A percentile compares a stretch with the other conserved stretches of the same genome.
These are phyloP conservation scores for Diorhabda carinulata DNA, from an alignment of 1,140 invertebrate genomes.

Conservation along the genomic window DNA sequence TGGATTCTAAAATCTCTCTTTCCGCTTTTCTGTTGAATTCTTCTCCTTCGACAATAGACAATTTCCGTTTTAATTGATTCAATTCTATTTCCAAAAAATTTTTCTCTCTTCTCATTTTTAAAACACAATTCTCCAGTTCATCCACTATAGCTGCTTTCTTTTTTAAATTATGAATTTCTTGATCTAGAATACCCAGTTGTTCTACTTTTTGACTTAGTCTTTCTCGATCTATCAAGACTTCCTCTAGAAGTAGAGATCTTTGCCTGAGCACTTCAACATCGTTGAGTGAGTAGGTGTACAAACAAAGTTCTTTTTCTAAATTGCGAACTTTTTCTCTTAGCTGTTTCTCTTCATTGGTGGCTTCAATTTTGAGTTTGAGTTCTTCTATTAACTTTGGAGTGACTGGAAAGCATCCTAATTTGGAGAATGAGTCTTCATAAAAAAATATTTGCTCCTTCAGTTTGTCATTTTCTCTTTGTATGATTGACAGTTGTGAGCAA, in stretches of 20 bases:
- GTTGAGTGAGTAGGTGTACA: conserved; percentile 31
- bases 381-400: conserved; percentile 2
- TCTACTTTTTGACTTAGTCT: conserved; percentile 30
- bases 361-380: conserved; percentile 24
- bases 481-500: conserved; percentile 33
- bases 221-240: conserved; percentile 28
- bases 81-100: conserved; percentile 34
- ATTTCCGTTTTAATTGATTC: conserved; percentile 30
- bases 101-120: conserved; percentile 27
- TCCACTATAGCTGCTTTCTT: conserved; percentile 23
- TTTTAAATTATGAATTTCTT: conserved; percentile 15
- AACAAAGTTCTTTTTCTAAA: conserved; percentile 30
- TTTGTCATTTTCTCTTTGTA: conserved; percentile 35
- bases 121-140: conserved; percentile 29
- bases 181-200: conserved; percentile 23
- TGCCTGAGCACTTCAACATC: conserved; percentile 32
- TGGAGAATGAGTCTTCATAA: conserved; percentile 9
- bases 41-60: conserved; percentile 25
- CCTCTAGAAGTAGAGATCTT: conserved; percentile 26
- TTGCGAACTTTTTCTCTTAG: conserved; percentile 28
- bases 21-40: conserved; percentile 24
- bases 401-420: neutral
- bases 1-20: conserved; percentile 26
- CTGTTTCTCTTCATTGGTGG: conserved; percentile 32
- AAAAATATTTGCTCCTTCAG: conserved; percentile 24